Conservation (phyloP, 2,797 vertebrate species). For the Pseudochaenichthys georgianus region DNA sequence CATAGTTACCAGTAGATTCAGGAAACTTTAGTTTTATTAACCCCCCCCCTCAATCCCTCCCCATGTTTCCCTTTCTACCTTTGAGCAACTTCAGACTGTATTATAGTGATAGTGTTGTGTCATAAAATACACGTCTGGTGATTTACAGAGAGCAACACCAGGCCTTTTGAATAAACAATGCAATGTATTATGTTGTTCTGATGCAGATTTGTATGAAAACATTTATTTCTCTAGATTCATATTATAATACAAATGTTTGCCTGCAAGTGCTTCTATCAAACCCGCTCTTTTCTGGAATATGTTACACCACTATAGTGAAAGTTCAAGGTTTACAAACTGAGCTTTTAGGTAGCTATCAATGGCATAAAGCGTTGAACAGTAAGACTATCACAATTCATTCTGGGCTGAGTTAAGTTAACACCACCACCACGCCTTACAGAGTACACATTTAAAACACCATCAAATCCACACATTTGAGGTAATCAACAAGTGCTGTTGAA, state of each 20-base stretch:
- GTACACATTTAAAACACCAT: background rate
- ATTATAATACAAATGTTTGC: background rate
- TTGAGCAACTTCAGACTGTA: background rate
- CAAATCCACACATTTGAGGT: background rate
- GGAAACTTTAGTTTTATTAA: background rate
- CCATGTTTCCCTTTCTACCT: background rate
- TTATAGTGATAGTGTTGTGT: background rate
- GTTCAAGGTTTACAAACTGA: slow-evolving; percentile 2
- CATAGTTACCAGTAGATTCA: background rate
- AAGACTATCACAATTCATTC: background rate
- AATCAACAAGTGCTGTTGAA: background rate
- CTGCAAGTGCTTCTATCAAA: background rate
- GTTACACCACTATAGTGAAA: background rate
- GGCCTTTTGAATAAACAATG: slow-evolving; percentile 12
- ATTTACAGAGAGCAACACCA: background rate
- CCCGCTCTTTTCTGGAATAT: background rate
- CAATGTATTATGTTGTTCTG: slow-evolving; percentile 36
- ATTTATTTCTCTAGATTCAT: background rate
- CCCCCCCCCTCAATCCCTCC: no score
- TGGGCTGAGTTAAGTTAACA: background rate
- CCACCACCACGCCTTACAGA: background rate
- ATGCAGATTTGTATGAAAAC: slow-evolving; percentile 10
- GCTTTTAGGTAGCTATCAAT: background rate
- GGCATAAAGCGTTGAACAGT: background rate
- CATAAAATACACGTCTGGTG: background rate